Evolutionary conservation across 2,888 invertebrate genomes (phyloP).

Genomic region (Caenorhabditis panamensis): DNA sequence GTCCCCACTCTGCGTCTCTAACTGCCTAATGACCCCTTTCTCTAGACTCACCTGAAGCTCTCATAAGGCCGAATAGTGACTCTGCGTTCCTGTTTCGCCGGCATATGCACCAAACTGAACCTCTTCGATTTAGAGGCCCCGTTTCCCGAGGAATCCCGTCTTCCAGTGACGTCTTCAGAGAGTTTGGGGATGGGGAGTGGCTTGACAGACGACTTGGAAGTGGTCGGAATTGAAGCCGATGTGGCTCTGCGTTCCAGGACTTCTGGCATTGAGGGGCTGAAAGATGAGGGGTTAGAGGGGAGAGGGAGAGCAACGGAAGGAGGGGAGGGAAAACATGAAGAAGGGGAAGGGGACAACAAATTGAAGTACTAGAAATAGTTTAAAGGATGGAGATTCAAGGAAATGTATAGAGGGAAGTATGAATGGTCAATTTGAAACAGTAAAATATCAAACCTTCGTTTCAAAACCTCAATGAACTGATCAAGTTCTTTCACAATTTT

Average conservation of each 20-base stretch:
- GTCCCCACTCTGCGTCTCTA: constrained; percentile 19
- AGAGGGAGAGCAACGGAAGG: constrained; percentile 5
- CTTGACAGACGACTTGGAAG: constrained; percentile 40
- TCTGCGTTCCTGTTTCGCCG: constrained; percentile 55
- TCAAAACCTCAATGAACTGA: too few relatives aligned
- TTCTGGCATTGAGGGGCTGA: not conserved
- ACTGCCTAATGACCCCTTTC: constrained; percentile 4
- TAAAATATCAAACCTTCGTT: too few relatives aligned
- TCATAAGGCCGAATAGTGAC: constrained; percentile 70
- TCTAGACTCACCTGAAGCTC: constrained; percentile 64
- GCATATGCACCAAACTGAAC: constrained; percentile 60
- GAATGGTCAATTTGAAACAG: too few relatives aligned
- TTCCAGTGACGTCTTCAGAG: constrained; percentile 17
- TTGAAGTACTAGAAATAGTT: not conserved
- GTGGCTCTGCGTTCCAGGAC: constrained; percentile 37
- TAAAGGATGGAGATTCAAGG: too few relatives aligned
- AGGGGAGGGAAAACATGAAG: not conserved
- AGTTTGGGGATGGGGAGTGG: constrained; percentile 42
- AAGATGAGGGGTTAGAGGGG: not conserved
- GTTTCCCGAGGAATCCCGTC: constrained; percentile 6
- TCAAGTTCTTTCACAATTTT: too few relatives aligned
- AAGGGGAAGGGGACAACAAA: not conserved
- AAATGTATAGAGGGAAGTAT: too few relatives aligned
- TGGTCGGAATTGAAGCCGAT: constrained; percentile 34
- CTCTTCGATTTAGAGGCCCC: constrained; percentile 47